Base-by-base conservation (phyloP, 2,888 invertebrate genomes). In the Drosophila rubida region DNA sequence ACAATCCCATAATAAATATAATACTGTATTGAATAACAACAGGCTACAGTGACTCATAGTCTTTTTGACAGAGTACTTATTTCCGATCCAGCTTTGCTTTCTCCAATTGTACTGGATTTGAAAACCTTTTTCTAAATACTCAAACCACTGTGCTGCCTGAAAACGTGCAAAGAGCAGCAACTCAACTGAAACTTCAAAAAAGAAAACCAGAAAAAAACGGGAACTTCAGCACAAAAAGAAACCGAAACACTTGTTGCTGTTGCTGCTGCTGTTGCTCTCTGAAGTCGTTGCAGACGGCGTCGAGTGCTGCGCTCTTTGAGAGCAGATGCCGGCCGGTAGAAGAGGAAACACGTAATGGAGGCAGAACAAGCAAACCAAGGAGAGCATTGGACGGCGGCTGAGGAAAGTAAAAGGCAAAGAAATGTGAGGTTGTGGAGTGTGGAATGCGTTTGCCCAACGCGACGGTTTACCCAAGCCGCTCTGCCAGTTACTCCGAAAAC, bases 321-420 rank as follows among this genome's bases (percentile, higher is more conserved):
- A 48, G 53, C 44, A 42, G 41, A 88, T 22, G 82, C 82, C 88
- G 82, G 82, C 82, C 88, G 88, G 87, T 70, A 64, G 75, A 60
- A 71, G 71, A 63, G 61, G 54, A 46, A 83, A 66, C 65, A 64
- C 35, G 66, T 63, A 69, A 64, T 41, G 51, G 48, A 78, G 70
- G 62, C 63, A 72, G 70, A 67, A 39, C 42, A 41, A 25, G 30
- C 58, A 14, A 48, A 50, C 39, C 13, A 30, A 4, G 32, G 42
- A 44, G 30, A 72, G 54, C 46, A 53, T 14, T 50, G 4, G 25
- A 30, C 39, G 42, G 42, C 11, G 23, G 30, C 22, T 14, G 61
- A 60, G 62, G 51, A 74, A 78, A 68, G 78, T 62, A 74, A 74
- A 77, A 72, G 74, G 75, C 51, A 58, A 22, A 42, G 53, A 42